A percentile compares a stretch with the other conserved stretches of the same genome.
phyloP scores from a whole-genome alignment of 2,888 invertebrate genomes.

The Galerucella pusilla region DNA sequence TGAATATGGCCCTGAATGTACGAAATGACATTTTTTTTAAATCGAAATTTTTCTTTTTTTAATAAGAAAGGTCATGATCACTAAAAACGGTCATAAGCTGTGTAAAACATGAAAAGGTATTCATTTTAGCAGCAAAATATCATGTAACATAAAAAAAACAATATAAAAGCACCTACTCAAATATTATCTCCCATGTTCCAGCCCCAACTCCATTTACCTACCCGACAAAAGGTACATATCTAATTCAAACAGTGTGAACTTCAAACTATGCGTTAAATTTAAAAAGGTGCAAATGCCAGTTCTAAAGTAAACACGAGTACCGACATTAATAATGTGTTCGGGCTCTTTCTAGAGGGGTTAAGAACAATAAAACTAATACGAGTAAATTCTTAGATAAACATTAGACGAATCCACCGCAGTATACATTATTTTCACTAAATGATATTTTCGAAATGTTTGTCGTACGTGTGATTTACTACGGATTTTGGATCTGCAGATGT shows the following conservation, averaged over 20 bases:
- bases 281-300: slow-evolving; percentile 45
- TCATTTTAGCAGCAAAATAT: neutral
- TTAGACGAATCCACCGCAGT: slow-evolving; percentile 51
- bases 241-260: slow-evolving; percentile 30
- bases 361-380: slow-evolving; percentile 50
- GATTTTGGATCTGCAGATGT: slow-evolving; percentile 61
- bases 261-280: slow-evolving; percentile 45
- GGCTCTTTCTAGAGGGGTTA: slow-evolving; percentile 40
- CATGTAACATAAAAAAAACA: neutral
- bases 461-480: slow-evolving; percentile 60
- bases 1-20: no score
- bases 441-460: slow-evolving; percentile 56
- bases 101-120: neutral
- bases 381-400: slow-evolving; percentile 54
- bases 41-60: no score
- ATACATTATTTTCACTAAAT: slow-evolving; percentile 48
- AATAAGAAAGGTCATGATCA: no score
- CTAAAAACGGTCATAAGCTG: neutral
- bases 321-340: slow-evolving; percentile 36
- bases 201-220: slow-evolving; percentile 22
- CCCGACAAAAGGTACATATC: slow-evolving; percentile 32
- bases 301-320: slow-evolving; percentile 39
- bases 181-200: slow-evolving; percentile 15
- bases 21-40: no score
- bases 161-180: slow-evolving; percentile 35